Evolutionary conservation across 2,888 invertebrate genomes (phyloP), one percentile per base, ranked within the genome.

Genomic region (Tuberolachnus salignus): DNA sequence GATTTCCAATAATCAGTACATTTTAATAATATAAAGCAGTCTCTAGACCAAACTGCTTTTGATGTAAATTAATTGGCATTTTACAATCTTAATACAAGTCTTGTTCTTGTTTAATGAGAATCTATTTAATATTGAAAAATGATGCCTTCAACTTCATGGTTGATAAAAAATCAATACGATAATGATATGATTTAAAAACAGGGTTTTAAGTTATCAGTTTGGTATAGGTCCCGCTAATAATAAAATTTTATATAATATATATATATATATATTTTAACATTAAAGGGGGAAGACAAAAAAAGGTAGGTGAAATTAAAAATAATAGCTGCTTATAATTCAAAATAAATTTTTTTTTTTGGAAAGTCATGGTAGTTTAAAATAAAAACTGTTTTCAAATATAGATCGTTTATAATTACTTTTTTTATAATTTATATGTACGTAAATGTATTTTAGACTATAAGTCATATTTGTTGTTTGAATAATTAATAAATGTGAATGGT

Each of bases 1-100:
- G 67, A 69, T 78, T 78, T 78, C 34, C 59, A 67, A 69, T 67
- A 57, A 67, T 78, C 67, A 78, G 78, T 78, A 69, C 78, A 67
- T 66, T 53, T 66, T 44, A 64, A 66, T 74, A 66, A 53, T 53
- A 72, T 75, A 69, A 78, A 69, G 67, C 49, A 49, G 19, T 1
- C 26, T 63, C 59, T n/a, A 59, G 6, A 78, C 78, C 59, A 78
- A 78, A 78, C 78, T 51, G 59, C 26, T 59, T 46, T 26, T 26
- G 4, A n/a, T 51, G 42, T 53, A 23, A 66, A 75, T 59, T 14
- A 19, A 46, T 59, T 51, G 34, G 42, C 8, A 59, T 46, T 55
- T 42, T 55, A 19, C 42, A 21, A 78, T 78, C 42, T 69, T 57
- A 64, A 64, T 44, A 23, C 66, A 51, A 75, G 34, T 59, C 26